Base-by-base conservation (phyloP, 2,113 vertebrate genomes). In the Leiothrix lutea region DNA sequence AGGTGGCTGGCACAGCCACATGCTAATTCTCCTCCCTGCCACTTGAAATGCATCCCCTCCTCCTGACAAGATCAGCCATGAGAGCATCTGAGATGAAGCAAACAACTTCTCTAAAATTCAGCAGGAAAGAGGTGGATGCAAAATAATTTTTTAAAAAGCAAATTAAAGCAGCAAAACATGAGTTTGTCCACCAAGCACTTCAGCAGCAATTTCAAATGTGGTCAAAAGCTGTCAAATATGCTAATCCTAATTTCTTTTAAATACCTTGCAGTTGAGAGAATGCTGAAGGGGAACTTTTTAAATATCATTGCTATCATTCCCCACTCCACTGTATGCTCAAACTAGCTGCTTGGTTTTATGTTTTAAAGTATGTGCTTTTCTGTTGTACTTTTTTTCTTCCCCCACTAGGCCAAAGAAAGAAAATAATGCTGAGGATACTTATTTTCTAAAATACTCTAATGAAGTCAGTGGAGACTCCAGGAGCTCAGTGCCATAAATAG, bases 401-500 rank as follows among this genome's bases (percentile, higher is more conserved):
- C 17, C 19, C 22, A 38, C 47, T 42, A 82, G 86, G 44, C 35
- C 20, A 56, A 22, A 33, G 19, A 73, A 11, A 60, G n/a, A 90
- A 93, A 95, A 95, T 83, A 92, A 88, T 56, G 77, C 92, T 88
- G 65, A 90, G 78, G 89, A 95, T 80, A 92, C 78, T 90, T 89
- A 91, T 91, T 96, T 96, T 94, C 89, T 56, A 82, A 88, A 95
- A 89, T 82, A 75, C 71, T 72, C 66, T 97, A 96, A 97, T 95
- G 91, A 97, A 95, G 91, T 88, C 94, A 95, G 93, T 35, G 36
- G 90, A 96, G 93, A 93, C 83, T 83, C 71, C 60, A 61, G 61
- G 44, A 95, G 60, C 82, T 93, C 47, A 0, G 50, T 79, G 88
- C 26, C 82, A 74, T 67, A 95, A 95, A 93, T 14, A 96, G 71